Evolutionary conservation across 1,140 invertebrate species (phyloP).

Genomic region (Drosophila mojavensis): DNA sequence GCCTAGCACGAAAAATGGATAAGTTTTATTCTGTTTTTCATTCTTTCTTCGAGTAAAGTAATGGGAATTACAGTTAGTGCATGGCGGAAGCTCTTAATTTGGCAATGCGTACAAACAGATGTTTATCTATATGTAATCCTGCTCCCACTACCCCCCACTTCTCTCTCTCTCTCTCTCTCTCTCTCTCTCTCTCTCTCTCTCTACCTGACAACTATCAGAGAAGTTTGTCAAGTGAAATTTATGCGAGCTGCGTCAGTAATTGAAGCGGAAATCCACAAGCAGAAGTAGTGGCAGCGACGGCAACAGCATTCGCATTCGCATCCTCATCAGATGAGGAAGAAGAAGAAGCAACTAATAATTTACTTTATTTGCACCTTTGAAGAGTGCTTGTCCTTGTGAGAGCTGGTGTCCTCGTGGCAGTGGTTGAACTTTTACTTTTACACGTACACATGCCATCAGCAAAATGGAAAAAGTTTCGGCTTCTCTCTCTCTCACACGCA

Average conservation of each 20-base stretch:
- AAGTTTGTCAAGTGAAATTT: slow-evolving; percentile 82
- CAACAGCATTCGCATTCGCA: background rate
- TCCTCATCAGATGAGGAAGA: background rate
- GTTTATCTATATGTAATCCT: slow-evolving; percentile 4
- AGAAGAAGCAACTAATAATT: slow-evolving; percentile 74
- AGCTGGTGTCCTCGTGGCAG: background rate
- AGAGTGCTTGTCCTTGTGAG: slow-evolving; percentile 50
- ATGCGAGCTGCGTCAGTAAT: slow-evolving; percentile 71
- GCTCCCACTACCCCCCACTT: background rate
- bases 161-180: no score
- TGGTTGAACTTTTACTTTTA: slow-evolving; percentile 70
- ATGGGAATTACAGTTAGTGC: slow-evolving; percentile 59
- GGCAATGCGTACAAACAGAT: slow-evolving; percentile 31
- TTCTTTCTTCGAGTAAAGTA: slow-evolving; percentile 27
- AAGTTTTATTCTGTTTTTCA: background rate
- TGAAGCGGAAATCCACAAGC: slow-evolving; percentile 81
- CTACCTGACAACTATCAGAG: slow-evolving; percentile 52
- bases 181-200: no score
- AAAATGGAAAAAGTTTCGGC: slow-evolving; percentile 78
- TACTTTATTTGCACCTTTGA: slow-evolving; percentile 82
- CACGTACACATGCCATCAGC: slow-evolving; percentile 80
- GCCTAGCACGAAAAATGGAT: background rate
- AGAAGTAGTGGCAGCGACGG: slow-evolving; percentile 22
- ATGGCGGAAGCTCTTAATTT: slow-evolving; percentile 70
- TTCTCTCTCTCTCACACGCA: slow-evolving; percentile 3